Evolutionary conservation across 2,797 vertebrate species (phyloP), one percentile per base, ranked within the genome.

Genomic region (Manis crassicaudata): DNA sequence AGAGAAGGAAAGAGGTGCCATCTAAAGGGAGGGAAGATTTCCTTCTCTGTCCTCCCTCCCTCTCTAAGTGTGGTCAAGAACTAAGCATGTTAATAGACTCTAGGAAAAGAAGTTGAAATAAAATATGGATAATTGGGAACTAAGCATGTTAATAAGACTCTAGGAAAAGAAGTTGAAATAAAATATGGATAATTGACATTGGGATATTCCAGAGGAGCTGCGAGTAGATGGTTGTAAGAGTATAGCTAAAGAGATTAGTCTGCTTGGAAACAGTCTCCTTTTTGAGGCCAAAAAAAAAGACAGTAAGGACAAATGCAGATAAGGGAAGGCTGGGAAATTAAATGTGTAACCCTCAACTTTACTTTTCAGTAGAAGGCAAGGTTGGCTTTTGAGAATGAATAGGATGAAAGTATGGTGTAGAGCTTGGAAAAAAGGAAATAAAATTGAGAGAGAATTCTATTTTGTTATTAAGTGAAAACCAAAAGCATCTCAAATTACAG

Each of bases 381-480:
- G 5, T 92, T 86, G 43, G 20, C 27, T 75, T 76, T 77, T 82
- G n/a, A 90, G 75, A 90, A 37, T 54, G 40, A 87, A 37, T 70
- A 88, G n/a, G 7, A 25, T 76, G 2, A 29, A 80, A 65, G 8
- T 70, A 87, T 18, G 43, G 6, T 37, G 0, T 35, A 63, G 50
- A 90, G 18, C 11, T 91, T 80, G 25, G 40, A 43, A 63, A 75
- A 23, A 54, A 50, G 9, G 23, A 86, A 52, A 5, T 56, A 43
- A 80, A 91, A 63, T 32, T 43, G 54, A 79, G 35, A n/a, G 23
- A 79, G 52, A 83, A 50, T 83, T 92, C 27, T 76, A 37, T 25
- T 85, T 93, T 92, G n/a, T 58, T n/a, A 67, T 62, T 73, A 90
- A 75, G 25, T 88, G n/a, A 92, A 94, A 79, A 83, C 11, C 52